Evolutionary conservation across 1,140 invertebrate genomes (phyloP).

Genomic region (Triops cancriformis): DNA sequence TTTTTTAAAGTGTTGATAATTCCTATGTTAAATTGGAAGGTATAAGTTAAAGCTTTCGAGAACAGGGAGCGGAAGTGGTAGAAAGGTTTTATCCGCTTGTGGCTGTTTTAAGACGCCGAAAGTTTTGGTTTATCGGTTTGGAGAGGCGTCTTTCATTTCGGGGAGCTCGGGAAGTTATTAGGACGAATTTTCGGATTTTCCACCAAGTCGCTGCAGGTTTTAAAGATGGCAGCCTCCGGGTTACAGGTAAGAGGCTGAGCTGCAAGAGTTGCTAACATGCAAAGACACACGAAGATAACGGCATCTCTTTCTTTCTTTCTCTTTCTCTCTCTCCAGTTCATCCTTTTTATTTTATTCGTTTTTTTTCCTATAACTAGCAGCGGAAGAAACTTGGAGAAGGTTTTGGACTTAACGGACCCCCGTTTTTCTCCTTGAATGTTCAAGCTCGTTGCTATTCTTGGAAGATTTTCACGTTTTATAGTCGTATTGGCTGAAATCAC

Average conservation of each 20-base stretch:
- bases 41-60: no score
- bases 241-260: conserved; percentile 12
- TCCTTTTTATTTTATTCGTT: no score
- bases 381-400: background rate
- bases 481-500: background rate
- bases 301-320: background rate
- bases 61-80: no score
- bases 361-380: background rate
- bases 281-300: conserved; percentile 13
- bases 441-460: background rate
- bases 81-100: no score
- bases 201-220: background rate
- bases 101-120: no score
- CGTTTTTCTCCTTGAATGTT: background rate
- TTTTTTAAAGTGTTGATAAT: no score
- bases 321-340: background rate
- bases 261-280: conserved; percentile 8
- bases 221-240: background rate
- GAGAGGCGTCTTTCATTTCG: background rate
- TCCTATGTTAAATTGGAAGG: no score
- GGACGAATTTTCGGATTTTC: background rate
- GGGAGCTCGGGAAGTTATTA: background rate
- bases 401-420: background rate
- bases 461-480: background rate
- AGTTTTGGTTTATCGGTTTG: background rate